phyloP scores from a whole-genome alignment of 2,797 vertebrate species.

The Pseudomugil tenellus region DNA sequence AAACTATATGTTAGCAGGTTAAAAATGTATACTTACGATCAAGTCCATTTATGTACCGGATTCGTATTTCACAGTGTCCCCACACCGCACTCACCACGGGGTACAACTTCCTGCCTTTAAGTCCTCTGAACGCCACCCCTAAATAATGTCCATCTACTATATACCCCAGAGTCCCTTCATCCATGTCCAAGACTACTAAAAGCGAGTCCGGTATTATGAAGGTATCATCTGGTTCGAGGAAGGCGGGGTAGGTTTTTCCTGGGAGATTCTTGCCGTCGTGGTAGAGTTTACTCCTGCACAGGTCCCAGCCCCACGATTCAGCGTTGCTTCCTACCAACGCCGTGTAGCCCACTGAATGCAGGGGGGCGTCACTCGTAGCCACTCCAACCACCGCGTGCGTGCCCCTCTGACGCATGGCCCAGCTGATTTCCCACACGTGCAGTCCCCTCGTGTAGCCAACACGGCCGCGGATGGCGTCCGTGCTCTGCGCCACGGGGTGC shows the following conservation, averaged over 20 bases:
- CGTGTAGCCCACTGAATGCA: conserved; percentile 97
- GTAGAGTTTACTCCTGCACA: conserved; percentile 96
- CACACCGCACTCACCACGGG: conserved; percentile 98
- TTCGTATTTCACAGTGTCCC: conserved; percentile 99
- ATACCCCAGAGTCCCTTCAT: conserved; percentile 96
- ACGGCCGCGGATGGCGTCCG: conserved; percentile 93
- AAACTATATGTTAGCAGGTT: background rate
- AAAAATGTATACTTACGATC: conserved; percentile 92
- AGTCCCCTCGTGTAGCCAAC: conserved; percentile 96
- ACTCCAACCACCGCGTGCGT: conserved; percentile 96
- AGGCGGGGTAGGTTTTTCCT: conserved; percentile 92
- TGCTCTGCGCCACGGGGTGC: conserved; percentile 98
- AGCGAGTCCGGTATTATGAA: conserved; percentile 98
- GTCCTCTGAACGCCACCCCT: conserved; percentile 94
- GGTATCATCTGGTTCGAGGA: conserved; percentile 93
- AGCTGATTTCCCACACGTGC: conserved; percentile 98
- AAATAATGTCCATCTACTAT: conserved; percentile 98
- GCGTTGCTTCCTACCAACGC: conserved; percentile 94
- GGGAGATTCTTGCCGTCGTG: conserved; percentile 96
- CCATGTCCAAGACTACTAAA: conserved; percentile 98
- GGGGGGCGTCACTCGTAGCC: conserved; percentile 89
- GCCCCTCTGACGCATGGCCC: conserved; percentile 96
- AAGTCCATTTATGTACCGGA: conserved; percentile 98
- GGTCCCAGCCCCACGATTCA: conserved; percentile 99
- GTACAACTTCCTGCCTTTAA: conserved; percentile 96